Evolutionary conservation across 2,888 invertebrate species (phyloP).

Genomic region (Meloe dianella): DNA sequence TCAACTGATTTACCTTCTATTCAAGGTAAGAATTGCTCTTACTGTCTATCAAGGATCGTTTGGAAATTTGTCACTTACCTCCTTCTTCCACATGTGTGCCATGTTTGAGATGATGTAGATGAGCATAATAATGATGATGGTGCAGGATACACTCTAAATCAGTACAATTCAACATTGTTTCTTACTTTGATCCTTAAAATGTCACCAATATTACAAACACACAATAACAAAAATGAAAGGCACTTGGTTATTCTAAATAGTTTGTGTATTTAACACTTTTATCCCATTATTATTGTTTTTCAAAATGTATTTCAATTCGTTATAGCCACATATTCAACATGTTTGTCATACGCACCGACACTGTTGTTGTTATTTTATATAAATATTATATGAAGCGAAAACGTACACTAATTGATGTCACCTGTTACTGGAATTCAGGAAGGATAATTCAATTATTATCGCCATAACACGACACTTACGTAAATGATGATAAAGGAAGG

Average conservation of each 20-base stretch:
- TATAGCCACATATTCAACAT: constrained; percentile 20
- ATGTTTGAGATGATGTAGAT: constrained; percentile 72
- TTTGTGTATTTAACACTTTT: constrained; percentile 9
- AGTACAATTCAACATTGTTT: constrained; percentile 76
- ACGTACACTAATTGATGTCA: constrained; percentile 17
- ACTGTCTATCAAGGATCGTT: constrained; percentile 31
- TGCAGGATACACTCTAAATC: constrained; percentile 79
- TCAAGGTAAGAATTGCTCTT: constrained; percentile 41
- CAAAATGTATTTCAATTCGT: constrained; percentile 17
- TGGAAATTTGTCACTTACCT: constrained; percentile 56
- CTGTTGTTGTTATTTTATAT: constrained; percentile 14
- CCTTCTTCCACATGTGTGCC: constrained; percentile 70
- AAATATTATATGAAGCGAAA: too few relatives aligned
- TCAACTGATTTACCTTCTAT: constrained; percentile 42
- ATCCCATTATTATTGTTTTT: constrained; percentile 25
- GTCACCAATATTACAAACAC: not conserved
- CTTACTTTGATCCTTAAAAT: constrained; percentile 5
- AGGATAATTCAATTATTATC: not conserved
- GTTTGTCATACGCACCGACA: constrained; percentile 20
- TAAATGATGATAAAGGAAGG: constrained; percentile 27
- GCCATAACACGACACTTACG: not conserved
- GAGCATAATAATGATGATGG: constrained; percentile 76
- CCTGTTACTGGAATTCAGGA: constrained; percentile 13
- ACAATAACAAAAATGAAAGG: not conserved
- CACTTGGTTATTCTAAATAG: constrained; percentile 7